Base-by-base conservation (phyloP, 2,888 invertebrate species). In the Cryptophagus acutangulus region DNA sequence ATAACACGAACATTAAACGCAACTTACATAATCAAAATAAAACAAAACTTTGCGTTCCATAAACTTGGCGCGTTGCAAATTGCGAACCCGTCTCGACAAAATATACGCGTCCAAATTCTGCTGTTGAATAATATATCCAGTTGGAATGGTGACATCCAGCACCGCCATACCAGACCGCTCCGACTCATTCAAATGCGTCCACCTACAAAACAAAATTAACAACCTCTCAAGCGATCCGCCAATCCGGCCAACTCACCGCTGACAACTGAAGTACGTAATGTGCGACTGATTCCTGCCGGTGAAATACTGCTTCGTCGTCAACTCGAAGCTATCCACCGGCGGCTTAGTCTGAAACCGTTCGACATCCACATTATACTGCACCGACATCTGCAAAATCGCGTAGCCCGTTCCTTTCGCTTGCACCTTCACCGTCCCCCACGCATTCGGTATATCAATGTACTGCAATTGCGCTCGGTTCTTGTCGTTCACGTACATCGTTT, bases 341-440 rank as follows among this genome's bases (percentile, higher is more conserved):
- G 93, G 93, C 55, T 78, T 73, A 0, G 90, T 91, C 71, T 90
- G 87, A 76, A 87, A 90, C 63, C 81, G 79, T 37, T 76, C 75
- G 54, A 83, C 81, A 67, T 92, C 92, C 36, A 93, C 90, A 71
- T 91, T 91, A 72, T 92, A 93, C 65, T 89, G 87, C 16, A 90
- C 89, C 20, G 87, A 84, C 83, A 95, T 84, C 74, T 95, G 94
- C 51, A 95, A 75, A 58, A 95, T 83, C 2, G 94, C 93, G 71
- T 87, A 88, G n/a, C 95, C 95, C 2, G 90, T 87, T 49, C 95
- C 96, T 63, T 84, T 85, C 0, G 90, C 93, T 55, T 88, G 84
- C 31, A 94, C 90, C 70, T 90, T 87, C 24, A 95, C 88, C 1
- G 90, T 91, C 58, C 95, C 95, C 87, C 90, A 95, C 31, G 93